phyloP scores from a whole-genome alignment of 2,888 invertebrate species.

The Marronus borbonicus region DNA sequence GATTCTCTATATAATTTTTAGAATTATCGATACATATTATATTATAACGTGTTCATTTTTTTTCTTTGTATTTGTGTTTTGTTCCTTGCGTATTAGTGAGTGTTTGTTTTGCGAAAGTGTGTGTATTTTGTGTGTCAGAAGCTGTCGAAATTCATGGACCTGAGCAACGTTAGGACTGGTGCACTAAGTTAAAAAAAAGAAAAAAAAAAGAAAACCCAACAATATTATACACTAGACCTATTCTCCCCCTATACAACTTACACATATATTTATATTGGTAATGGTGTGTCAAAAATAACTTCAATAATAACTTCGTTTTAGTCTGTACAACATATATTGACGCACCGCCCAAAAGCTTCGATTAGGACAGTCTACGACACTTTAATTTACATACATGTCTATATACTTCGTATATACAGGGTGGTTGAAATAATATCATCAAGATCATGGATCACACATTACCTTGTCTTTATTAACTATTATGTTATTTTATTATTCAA shows the following conservation, averaged over 20 bases:
- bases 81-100: no score
- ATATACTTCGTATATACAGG: constrained; percentile 1
- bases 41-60: constrained; percentile 18
- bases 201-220: constrained; percentile 63
- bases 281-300: constrained; percentile 70
- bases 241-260: constrained; percentile 69
- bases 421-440: not conserved
- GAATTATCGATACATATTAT: constrained; percentile 16
- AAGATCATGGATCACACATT: no score
- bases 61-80: no score
- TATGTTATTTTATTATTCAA: no score
- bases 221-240: constrained; percentile 69
- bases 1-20: no score
- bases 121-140: constrained; percentile 40
- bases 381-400: constrained; percentile 6
- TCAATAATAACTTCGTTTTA: constrained; percentile 62
- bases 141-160: constrained; percentile 54
- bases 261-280: constrained; percentile 65
- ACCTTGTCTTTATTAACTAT: no score
- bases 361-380: constrained; percentile 50
- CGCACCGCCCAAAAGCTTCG: constrained; percentile 58
- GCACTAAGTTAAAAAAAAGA: constrained; percentile 54
- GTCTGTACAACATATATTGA: constrained; percentile 67
- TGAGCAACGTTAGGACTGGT: constrained; percentile 65
- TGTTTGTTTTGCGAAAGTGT: constrained; percentile 3